Percentiles rank a stretch among this genome's conserved stretches.
These are phyloP conservation scores for Calvadosia cruxmelitensis DNA, from an alignment of 30 jellyfish, hydroid and myxozoan genomes.

Conservation along the genomic window DNA sequence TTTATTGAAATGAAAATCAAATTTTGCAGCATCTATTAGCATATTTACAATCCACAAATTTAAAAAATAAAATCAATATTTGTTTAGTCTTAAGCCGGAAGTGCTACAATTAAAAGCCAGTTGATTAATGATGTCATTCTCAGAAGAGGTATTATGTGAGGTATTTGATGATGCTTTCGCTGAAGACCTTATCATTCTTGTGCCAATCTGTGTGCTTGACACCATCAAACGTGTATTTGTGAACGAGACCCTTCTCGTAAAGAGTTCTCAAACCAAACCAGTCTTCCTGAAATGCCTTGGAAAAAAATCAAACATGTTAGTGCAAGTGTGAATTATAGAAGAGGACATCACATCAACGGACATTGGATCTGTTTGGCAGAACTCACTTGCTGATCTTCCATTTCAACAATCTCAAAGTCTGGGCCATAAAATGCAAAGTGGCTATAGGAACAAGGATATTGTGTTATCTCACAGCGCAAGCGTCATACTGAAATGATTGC, in stretches of 20 bases:
- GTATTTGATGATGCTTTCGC: constrained; percentile 38
- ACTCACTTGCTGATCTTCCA: constrained; percentile 43
- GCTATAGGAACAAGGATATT: constrained; percentile 4
- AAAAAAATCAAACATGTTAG: not conserved
- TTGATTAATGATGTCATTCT: too few species aligned
- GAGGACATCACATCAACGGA: too few species aligned
- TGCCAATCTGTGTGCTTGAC: constrained; percentile 81
- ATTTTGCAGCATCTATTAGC: too few species aligned
- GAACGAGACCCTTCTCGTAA: constrained; percentile 45
- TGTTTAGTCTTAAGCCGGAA: too few species aligned
- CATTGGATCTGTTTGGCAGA: too few species aligned
- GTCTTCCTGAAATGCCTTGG: constrained; percentile 50
- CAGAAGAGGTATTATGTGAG: constrained; percentile 6
- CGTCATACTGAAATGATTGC: too few species aligned
- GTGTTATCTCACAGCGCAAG: not conserved
- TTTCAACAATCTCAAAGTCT: constrained; percentile 31
- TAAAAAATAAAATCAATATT: too few species aligned
- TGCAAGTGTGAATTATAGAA: too few species aligned
- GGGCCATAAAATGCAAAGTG: constrained; percentile 26
- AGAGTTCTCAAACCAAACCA: constrained; percentile 94
- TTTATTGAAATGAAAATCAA: too few species aligned
- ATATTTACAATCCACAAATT: too few species aligned
- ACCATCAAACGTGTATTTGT: constrained; percentile 29
- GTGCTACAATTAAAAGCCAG: too few species aligned
- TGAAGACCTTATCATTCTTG: constrained; percentile 37